Base-by-base conservation (phyloP, 2,113 vertebrate species). In the Phrynosoma platyrhinos region DNA sequence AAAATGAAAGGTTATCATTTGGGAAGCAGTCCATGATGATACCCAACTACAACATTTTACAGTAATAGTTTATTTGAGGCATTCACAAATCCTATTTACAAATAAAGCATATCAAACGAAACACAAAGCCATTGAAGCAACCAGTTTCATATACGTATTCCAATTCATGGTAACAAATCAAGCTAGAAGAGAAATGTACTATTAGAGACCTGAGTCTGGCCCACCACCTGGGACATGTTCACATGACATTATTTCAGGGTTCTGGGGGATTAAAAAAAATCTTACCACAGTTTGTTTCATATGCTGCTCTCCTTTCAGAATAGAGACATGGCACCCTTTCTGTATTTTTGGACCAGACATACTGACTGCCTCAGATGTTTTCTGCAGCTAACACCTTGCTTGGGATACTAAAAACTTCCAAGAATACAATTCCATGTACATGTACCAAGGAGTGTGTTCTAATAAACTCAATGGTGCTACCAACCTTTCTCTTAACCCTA, bases 131-230 rank as follows among this genome's bases (percentile, higher is more conserved):
- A 89, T 83, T 90, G 92, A 92, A 91, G 36, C 91, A 90, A 92
- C 85, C 92, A 93, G 93, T 66, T 20, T 13, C 36, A 68, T 62
- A 92, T 92, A 92, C 91, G 92, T 94, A 30, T 92, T 92, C 87
- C 88, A 93, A 92, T 91, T 93, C 81, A 86, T 88, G 90, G 71
- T 82, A 94, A 91, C 93, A 91, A 91, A 93, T 94, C 91, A 83
- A 94, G 90, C 89, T 93, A 94, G 90, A 25, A 74, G 6, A 27
- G 25, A 21, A 71, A 71, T 27, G 80, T 40, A 47, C 27, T 40
- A 36, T 74, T 9, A 58, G n/a, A 9, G 23, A 25, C 14, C 53
- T 62, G 7, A 58, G 13, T 32, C 27, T 76, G 36, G n/a, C 25
- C 36, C 32, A 75, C 25, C 66, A 36, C 23, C 13, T 76, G 72